These are phyloP conservation scores for Tetropium fuscum DNA, from an alignment of 2,888 invertebrate genomes.

Conservation along the genomic window DNA sequence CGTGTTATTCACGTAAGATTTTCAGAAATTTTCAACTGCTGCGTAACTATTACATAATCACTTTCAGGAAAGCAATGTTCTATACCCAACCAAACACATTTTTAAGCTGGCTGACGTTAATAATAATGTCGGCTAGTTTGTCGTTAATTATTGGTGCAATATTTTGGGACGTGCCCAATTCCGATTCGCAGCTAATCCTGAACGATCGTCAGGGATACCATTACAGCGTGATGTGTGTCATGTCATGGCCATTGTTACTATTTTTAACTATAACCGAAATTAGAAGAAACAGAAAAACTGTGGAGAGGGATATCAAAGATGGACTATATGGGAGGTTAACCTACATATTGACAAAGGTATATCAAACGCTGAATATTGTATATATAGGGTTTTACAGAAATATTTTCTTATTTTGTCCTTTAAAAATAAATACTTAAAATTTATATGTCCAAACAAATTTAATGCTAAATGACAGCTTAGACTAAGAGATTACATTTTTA, in stretches of 20 bases:
- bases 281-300: conserved; percentile 71
- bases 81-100: conserved; percentile 90
- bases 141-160: conserved; percentile 88
- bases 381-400: too few species aligned
- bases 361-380: too few species aligned
- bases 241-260: conserved; percentile 82
- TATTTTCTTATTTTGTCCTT: too few species aligned
- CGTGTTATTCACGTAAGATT: conserved; percentile 73
- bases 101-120: conserved; percentile 81
- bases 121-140: conserved; percentile 83
- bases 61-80: conserved; percentile 73
- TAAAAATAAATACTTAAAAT: too few species aligned
- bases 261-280: conserved; percentile 72
- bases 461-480: too few species aligned
- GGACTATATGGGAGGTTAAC: conserved; percentile 83
- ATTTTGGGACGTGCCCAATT: conserved; percentile 89
- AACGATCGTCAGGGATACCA: conserved; percentile 87
- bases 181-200: conserved; percentile 78
- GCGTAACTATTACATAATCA: conserved; percentile 4
- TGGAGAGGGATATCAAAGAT: conserved; percentile 84
- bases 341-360: conserved; percentile 84
- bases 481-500: too few species aligned
- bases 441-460: too few species aligned
- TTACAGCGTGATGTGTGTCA: conserved; percentile 83
- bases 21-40: neutral